phyloP scores from a whole-genome alignment of 2,888 invertebrate species.

The Volucella zonaria region DNA sequence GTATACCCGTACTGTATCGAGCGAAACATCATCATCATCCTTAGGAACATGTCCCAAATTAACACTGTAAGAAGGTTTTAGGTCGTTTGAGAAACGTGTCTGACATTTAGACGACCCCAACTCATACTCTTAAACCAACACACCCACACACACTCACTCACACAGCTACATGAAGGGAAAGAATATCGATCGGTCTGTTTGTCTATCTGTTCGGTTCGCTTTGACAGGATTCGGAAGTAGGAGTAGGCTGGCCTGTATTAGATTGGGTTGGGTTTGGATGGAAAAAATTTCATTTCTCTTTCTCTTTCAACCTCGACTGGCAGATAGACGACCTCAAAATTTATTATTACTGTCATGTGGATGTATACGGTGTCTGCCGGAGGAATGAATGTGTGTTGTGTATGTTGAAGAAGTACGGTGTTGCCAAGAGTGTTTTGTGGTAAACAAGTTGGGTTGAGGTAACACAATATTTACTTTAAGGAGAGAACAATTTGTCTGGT shows the following conservation, averaged over 20 bases:
- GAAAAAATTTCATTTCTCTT: conserved; percentile 9
- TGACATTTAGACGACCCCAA: conserved; percentile 70
- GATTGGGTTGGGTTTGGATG: conserved; percentile 26
- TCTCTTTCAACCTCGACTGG: conserved; percentile 34
- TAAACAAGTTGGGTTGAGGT: background rate
- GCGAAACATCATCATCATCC: conserved; percentile 53
- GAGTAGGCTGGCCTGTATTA: background rate
- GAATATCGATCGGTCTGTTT: conserved; percentile 68
- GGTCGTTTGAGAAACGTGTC: conserved; percentile 72
- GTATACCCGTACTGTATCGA: too few relatives aligned
- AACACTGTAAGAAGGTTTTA: conserved; percentile 66
- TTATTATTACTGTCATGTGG: conserved; percentile 55
- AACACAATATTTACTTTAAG: background rate
- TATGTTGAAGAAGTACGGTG: background rate
- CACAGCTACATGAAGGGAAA: background rate
- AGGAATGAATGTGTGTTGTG: conserved; percentile 35
- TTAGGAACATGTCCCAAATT: conserved; percentile 69
- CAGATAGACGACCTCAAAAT: conserved; percentile 72
- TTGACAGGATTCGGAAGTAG: conserved; percentile 42
- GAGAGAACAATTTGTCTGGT: background rate
- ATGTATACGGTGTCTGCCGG: conserved; percentile 67
- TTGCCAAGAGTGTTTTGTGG: conserved; percentile 21
- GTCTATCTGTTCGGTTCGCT: conserved; percentile 50
- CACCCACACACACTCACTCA: conserved; percentile 1
- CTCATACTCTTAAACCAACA: background rate